These are phyloP conservation scores for Candidula unifasciata DNA, from an alignment of 2,888 invertebrate species.

Conservation along the genomic window DNA sequence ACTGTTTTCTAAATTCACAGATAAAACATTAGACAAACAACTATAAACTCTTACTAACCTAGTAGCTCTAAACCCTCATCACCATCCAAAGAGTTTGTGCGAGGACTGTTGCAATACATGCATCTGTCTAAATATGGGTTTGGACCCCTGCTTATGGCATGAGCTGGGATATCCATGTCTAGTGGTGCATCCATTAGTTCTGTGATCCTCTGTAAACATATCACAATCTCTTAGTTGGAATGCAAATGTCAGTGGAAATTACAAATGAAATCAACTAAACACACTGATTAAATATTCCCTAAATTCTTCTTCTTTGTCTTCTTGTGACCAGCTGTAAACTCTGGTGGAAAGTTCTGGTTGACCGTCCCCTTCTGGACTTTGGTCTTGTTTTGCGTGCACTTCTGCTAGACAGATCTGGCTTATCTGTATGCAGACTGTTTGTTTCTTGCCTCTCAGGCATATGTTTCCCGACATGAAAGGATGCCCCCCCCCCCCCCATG, in stretches of 20 bases:
- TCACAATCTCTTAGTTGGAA: background rate
- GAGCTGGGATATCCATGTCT: conserved; percentile 62
- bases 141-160: conserved; percentile 68
- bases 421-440: no score
- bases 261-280: background rate
- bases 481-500: no score
- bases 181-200: conserved; percentile 72
- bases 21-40: background rate
- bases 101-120: conserved; percentile 48
- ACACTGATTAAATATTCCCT: no score
- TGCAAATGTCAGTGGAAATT: background rate
- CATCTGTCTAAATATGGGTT: conserved; percentile 72
- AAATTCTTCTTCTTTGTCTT: no score
- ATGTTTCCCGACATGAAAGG: no score
- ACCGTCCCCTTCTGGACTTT: no score
- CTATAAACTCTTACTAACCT: conserved; percentile 27
- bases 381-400: no score
- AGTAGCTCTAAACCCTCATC: conserved; percentile 48
- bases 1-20: no score
- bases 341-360: no score
- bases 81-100: conserved; percentile 37
- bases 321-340: no score
- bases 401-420: no score
- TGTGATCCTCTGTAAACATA: conserved; percentile 65
- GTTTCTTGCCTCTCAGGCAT: no score